Base-by-base conservation (phyloP, 2,888 invertebrate species). In the Rotaria socialis region DNA sequence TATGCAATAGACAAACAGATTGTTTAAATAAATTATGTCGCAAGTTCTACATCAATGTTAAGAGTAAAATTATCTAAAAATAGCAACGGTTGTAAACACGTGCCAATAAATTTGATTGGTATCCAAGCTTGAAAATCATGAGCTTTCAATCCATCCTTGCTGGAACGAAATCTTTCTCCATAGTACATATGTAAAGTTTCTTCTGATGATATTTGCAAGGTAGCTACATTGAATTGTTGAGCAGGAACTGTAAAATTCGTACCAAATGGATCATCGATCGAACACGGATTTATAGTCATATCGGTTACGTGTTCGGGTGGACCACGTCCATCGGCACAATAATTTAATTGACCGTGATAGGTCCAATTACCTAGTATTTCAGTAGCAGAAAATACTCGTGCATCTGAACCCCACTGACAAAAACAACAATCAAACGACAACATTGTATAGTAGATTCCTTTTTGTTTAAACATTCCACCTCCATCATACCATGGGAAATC, bases 401-500 rank as follows among this genome's bases (percentile, higher is more conserved):
- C 52, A 52, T 52, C 52, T 52, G 52, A 52, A 52, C 52, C 52
- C 52, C 52, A 52, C 14, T 52, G 52, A 16, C 52, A 52, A 52
- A 52, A 52, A 52, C 52, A 52, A 52, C 52, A 52, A 52, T 52
- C 52, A 52, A 16, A 52, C 16, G 52, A 52, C 14, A 52, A 52
- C 52, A 52, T 52, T 52, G 52, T 52, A 52, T 52, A 52, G 14
- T 52, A 52, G 14, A 52, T 52, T 52, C 52, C 75, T 75, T 75
- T 75, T 43, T 43, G 43, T 75, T 75, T 75, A 43, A 75, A 75
- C 75, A 75, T 75, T 75, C 75, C 75, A 75, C 75, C 75, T 35
- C 22, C 75, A 75, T 16, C 16, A 75, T 75, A 75, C 75, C 22
- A 75, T 43, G 75, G 75, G 19, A 75, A 43, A 43, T 75, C 43